A percentile compares a stretch with the other conserved stretches of the same genome.
Conservation (phyloP, 1,140 invertebrate genomes). For the Megalopta genalis region DNA sequence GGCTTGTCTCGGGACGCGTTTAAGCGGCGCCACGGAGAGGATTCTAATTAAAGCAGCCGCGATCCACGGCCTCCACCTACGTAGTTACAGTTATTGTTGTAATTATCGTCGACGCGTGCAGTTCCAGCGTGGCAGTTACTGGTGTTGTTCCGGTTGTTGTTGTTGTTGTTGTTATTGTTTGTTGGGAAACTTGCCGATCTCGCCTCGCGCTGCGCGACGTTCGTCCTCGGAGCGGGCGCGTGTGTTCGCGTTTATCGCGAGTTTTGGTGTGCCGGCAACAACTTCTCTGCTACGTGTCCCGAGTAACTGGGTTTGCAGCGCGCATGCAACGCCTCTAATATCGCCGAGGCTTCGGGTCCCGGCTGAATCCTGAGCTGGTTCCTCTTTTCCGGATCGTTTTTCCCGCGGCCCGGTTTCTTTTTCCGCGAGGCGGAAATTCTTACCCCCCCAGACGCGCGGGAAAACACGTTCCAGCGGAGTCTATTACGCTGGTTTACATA, state of each 20-base stretch:
- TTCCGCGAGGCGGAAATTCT: not conserved
- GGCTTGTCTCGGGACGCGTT: conserved; percentile 39
- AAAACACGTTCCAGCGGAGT: not conserved
- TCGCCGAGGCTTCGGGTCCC: not conserved
- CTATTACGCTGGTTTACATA: conserved; percentile 12
- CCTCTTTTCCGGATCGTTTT: not conserved
- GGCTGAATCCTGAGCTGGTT: not conserved
- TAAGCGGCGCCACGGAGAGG: conserved; percentile 65
- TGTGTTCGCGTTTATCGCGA: conserved; percentile 52
- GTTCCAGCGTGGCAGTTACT: conserved; percentile 39
- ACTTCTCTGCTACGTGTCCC: conserved; percentile 51
- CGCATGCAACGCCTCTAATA: conserved; percentile 31
- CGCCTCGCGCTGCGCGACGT: conserved; percentile 17
- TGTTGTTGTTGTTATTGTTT: conserved; percentile 54
- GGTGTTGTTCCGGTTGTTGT: conserved; percentile 25
- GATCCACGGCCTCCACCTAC: conserved; percentile 37
- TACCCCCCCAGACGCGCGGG: not conserved
- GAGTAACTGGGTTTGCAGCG: conserved; percentile 53
- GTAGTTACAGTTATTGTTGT: conserved; percentile 70
- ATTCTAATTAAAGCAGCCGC: conserved; percentile 68
- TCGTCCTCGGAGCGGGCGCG: conserved; percentile 27
- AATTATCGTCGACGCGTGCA: conserved; percentile 71
- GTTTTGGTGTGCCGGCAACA: conserved; percentile 52
- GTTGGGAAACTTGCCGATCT: conserved; percentile 57
- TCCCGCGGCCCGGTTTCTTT: not conserved